Evolutionary conservation across 2,113 vertebrate genomes (phyloP), one percentile per base, ranked within the genome.

Genomic region (Aviceda subcristata): DNA sequence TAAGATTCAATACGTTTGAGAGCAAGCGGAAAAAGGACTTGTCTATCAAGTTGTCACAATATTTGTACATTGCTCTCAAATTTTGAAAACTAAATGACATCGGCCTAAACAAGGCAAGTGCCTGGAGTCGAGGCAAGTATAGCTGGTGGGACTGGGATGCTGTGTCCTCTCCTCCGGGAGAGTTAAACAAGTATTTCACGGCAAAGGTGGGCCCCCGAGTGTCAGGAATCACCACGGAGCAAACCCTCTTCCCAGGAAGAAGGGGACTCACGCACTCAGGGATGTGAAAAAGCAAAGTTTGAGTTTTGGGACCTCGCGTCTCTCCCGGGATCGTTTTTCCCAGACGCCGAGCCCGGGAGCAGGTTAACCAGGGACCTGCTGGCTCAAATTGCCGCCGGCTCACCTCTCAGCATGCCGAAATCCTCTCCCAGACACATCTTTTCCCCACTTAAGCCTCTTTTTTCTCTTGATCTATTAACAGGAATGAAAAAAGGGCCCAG

Each of bases 141-240:
- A 8, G 57, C 50, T 38, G 91, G 16, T 67, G 86, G 82, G 3
- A 11, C 43, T 5, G 63, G 51, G 46, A 45, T 66, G 34, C 7
- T 0, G 0, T 8, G 48, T 39, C 24, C 9, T 39, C 18, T 53
- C 12, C 34, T 41, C 46, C 69, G 21, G 48, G 34, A 32, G n/a
- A 0, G 30, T 34, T 7, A 3, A 34, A 0, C 26, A 43, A 45
- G 26, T 1, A 2, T 23, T 53, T 5, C 23, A 15, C 0, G 3
- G 6, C 53, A 29, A 15, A 68, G 43, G 6, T 5, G 60, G 22
- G 43, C 11, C 45, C 63, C 78, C 4, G 30, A 17, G 80, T 23
- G 16, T 16, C 69, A 2, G 0, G 2, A 4, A 5, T 1, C 83
- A 2, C 64, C 51, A 15, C 2, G 10, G 3, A 41, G 2, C n/a